phyloP scores from a whole-genome alignment of 2,113 vertebrate genomes.

The Carollia perspicillata region DNA sequence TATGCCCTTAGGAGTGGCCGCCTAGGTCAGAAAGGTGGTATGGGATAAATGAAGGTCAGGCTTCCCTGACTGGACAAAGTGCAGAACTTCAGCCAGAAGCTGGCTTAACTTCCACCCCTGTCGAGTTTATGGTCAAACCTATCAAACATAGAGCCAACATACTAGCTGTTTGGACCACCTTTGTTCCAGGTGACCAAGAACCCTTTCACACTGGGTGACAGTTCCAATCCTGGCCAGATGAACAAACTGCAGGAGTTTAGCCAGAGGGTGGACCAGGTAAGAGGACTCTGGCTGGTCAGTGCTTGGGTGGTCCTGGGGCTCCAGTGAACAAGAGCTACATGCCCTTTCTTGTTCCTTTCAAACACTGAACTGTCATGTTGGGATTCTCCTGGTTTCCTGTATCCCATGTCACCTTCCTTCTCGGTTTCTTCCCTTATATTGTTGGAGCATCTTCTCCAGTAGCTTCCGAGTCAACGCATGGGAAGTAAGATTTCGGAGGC shows the following conservation, averaged over 20 bases:
- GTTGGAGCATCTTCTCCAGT: background rate
- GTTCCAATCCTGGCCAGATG: constrained; percentile 68
- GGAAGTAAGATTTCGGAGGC: background rate
- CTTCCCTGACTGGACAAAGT: background rate
- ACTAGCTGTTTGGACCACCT: background rate
- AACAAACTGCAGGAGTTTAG: constrained; percentile 88
- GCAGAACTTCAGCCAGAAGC: background rate
- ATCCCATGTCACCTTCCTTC: background rate
- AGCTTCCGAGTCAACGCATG: background rate
- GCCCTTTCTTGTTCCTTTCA: background rate
- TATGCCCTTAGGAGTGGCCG: background rate
- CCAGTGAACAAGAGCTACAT: background rate
- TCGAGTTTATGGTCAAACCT: background rate
- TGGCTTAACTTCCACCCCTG: background rate
- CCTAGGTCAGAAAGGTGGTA: background rate
- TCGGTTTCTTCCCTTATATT: background rate
- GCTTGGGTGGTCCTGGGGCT: accelerated
- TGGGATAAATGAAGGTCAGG: background rate
- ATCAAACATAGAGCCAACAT: background rate
- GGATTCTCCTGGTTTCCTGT: background rate
- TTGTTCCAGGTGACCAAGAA: constrained; percentile 88
- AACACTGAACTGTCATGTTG: background rate
- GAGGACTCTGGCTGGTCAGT: accelerated
- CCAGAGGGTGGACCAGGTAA: constrained; percentile 87
- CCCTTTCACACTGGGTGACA: constrained; percentile 93